Evolutionary conservation across 2,888 invertebrate species (phyloP), one percentile per base, ranked within the genome.

Genomic region (Danaus chrysippus): DNA sequence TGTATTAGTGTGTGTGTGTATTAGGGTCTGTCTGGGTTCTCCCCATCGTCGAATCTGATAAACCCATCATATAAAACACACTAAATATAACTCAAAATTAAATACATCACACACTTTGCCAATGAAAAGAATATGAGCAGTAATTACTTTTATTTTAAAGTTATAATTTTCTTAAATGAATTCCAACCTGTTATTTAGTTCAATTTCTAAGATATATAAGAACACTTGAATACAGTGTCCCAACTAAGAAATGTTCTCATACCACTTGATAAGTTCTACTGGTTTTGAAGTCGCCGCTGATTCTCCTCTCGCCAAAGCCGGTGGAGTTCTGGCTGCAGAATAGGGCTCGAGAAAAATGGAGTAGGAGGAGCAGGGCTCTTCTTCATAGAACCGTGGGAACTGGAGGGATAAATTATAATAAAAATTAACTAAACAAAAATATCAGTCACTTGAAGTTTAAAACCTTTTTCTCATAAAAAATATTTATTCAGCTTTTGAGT

Each of bases 31-130:
- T 43, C 3, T 10, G 43, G 5, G 54, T 6, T 19, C 76, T 78
- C 73, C 93, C 93, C 93, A 68, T 93, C 93, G 65, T 92, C 91
- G 1, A 93, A 84, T 66, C 93, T 90, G 46, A 93, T 73, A 78
- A 93, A 93, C 13, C 93, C 93, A 6, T 34, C 23, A 3, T 34
- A 34, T 34, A 34, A 34, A 34, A 23, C 1, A 23, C 23, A 34
- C 23, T 34, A 34, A 34, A 34, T 5, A 34, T 34, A 5, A 5
- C 23, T 34, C 23, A 34, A 34, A 23, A 34, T 6, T 34, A 34
- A 34, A 0, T 34, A 6, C 8, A 34, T 34, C 2, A 34, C 3
- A 34, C 23, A 34, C 3, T n/a, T n/a, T 23, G 1, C 3, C 3
- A 23, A 34, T 6, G 3, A 6, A 34, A 34, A 34, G 8, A 5